Percentiles rank a stretch among this genome's conserved stretches.
Evolutionary conservation across 2,888 invertebrate species (phyloP).

Genomic region (Epistrophella euchroma): DNA sequence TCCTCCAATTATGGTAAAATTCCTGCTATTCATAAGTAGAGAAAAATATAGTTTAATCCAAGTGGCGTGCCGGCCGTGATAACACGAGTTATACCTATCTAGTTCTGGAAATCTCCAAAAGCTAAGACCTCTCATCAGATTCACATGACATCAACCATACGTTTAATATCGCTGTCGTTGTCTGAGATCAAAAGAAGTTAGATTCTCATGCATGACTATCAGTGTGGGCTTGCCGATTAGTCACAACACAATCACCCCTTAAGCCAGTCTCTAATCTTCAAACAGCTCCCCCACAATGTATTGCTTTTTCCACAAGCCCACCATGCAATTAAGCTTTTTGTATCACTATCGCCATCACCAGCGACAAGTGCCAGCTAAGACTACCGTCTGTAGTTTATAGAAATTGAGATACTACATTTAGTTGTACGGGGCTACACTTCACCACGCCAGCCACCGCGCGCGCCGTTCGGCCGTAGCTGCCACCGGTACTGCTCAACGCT

Average conservation of each 20-base stretch:
- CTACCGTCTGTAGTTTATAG: conserved; percentile 38
- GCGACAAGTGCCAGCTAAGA: neutral
- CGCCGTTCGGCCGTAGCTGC: conserved; percentile 23
- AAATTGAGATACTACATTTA: conserved; percentile 47
- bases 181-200: neutral
- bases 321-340: conserved; percentile 68
- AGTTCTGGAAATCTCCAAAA: conserved; percentile 6
- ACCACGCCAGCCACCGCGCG: conserved; percentile 35
- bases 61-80: neutral
- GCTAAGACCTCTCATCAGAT: neutral
- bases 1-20: conserved; percentile 56
- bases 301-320: conserved; percentile 41
- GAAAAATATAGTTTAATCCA: neutral
- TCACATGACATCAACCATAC: neutral
- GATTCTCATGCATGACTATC: conserved; percentile 44
- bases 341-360: conserved; percentile 6
- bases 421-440: conserved; percentile 40
- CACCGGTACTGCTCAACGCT: conserved; percentile 63
- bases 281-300: neutral
- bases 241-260: conserved; percentile 21
- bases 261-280: conserved; percentile 31
- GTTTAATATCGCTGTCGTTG: neutral
- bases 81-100: neutral
- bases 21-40: neutral
- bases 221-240: conserved; percentile 22